Evolutionary conservation across 1,140 invertebrate genomes (phyloP), one percentile per base, ranked within the genome.

Genomic region (Drosophila funebris): DNA sequence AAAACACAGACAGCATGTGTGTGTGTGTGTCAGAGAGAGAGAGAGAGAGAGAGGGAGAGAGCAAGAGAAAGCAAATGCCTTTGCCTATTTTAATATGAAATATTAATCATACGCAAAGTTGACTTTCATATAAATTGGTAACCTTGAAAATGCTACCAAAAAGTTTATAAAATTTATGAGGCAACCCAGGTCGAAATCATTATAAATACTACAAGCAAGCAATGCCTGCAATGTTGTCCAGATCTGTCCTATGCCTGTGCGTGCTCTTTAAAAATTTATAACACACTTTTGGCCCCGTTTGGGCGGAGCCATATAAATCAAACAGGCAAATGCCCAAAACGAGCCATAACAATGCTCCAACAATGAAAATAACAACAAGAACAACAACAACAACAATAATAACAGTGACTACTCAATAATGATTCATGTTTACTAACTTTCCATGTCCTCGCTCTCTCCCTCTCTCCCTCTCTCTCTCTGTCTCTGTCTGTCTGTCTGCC

Each of bases 81-180:
- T 81, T 73, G 68, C 50, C 82, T 87, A 81, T 87, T 87, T 87
- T 76, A 83, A 76, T 89, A 89, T 89, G 76, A 87, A 90, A 90
- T 90, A 90, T 90, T 77, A 90, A 90, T 90, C 87, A 90, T 90
- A 90, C 87, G 87, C 87, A 81, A 72, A 66, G 76, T 68, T 90
- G 87, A 66, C 74, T 80, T 43, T 56, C 67, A 70, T 63, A 78
- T 68, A 89, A 85, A 80, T 87, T 87, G 74, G 11, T 76, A 88
- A 79, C 83, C 83, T 88, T 88, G 83, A 83, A 87, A 87, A 13
- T 61, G 64, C 36, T 54, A 39, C 31, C 46, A 39, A 43, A 62
- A 70, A 64, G 48, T 63, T 71, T 71, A 18, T 44, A 52, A 70
- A 78, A 87, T 87, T 88, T 88, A 87, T 87, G 76, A 60, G 71